Base-by-base conservation (phyloP, 1,140 invertebrate genomes). In the Drosophila novamexicana region DNA sequence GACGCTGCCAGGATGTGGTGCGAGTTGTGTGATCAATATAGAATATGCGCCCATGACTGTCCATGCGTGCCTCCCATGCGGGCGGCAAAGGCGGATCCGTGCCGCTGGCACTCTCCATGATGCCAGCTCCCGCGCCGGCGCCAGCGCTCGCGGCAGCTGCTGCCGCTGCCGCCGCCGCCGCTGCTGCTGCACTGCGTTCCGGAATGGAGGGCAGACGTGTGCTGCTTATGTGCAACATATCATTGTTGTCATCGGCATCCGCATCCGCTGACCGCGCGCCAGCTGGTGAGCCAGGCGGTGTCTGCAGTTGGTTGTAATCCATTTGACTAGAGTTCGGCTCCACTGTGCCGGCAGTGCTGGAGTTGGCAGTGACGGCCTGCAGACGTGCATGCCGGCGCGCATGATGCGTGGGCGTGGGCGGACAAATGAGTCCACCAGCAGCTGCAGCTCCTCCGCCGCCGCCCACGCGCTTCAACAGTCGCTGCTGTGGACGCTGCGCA, bases 41-140 rank as follows among this genome's bases (percentile, higher is more conserved):
- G 91, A 98, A 98, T 56, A 98, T 96, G 47, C 97, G 94, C 0
- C 97, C 97, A 85, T 98, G 97, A 79, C 96, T 97, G 90, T 98
- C 97, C 93, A 98, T 97, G 54, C 97, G 94, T 1, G 97, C 97
- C 94, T 98, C 97, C 97, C 97, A 98, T 18, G 96, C 96, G 95
- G 97, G 95, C 42, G 97, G 97, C 71, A 98, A 92, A 16, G 97
- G 96, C 92, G 98, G 97, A 58, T 91, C 90, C 29, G 50, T 73
- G n/a, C 93, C 93, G 32, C 32, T 10, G 37, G 93, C 93, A 14
- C 50, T 67, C 1, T 89, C 82, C 54, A 86, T 59, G 1, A 78
- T 49, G 37, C 81, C 84, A 2, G 75, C 76, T 12, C 64, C 76
- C 12, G 6, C 40, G n/a, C 64, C 76, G 6, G 6, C 40, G 0